Evolutionary conservation across 1,140 invertebrate species (phyloP).

Genomic region (Meloidogyne floridensis): DNA sequence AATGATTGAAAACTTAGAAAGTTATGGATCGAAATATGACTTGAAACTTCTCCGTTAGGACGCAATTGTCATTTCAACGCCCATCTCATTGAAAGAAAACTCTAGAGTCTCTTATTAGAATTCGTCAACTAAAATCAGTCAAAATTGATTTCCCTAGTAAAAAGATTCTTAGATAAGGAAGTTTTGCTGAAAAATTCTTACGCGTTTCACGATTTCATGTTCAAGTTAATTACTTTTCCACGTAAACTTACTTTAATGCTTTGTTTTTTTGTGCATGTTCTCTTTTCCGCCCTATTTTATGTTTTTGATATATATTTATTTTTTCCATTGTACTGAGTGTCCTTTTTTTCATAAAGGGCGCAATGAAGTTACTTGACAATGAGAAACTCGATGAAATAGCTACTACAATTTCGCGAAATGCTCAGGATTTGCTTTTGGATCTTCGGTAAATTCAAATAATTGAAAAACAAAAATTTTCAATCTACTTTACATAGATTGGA

Average conservation of each 20-base stretch:
- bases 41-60: no score
- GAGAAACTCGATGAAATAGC: conserved; percentile 51
- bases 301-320: conserved; percentile 15
- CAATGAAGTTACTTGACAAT: conserved; percentile 62
- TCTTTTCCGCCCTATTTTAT: neutral
- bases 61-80: no score
- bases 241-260: neutral
- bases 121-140: no score
- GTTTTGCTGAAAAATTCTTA: no score
- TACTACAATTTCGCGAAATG: conserved; percentile 41
- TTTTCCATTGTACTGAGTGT: conserved; percentile 28
- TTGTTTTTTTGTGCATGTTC: neutral
- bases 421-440: conserved; percentile 57
- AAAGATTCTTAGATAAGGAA: no score
- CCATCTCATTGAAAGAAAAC: no score
- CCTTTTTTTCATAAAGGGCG: conserved; percentile 1
- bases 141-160: no score
- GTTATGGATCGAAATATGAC: no score
- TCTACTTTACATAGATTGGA: conserved; percentile 54
- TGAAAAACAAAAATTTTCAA: neutral
- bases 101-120: no score
- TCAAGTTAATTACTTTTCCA: no score
- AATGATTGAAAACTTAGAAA: no score
- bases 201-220: no score
- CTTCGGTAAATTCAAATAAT: conserved; percentile 44